Conservation (phyloP, 2,113 vertebrate species). For the Papio anubis region DNA sequence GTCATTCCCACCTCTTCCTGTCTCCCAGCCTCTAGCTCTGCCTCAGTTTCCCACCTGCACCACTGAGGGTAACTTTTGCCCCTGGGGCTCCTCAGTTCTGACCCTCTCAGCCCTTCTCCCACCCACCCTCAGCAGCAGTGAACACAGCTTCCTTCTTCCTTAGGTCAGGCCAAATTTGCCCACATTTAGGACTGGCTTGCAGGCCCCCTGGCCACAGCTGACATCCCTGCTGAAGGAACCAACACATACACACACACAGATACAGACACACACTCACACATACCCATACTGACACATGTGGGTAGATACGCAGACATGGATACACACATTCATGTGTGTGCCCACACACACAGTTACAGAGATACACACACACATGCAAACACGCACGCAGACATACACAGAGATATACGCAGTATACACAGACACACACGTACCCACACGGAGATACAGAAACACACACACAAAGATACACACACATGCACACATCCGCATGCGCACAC, state of each 20-base stretch:
- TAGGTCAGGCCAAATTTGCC: too few species aligned
- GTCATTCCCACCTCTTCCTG: fast-evolving
- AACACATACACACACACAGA: fast-evolving
- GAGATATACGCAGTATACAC: background rate
- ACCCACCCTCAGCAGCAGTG: too few species aligned
- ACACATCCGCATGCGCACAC: too few species aligned
- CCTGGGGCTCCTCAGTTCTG: background rate
- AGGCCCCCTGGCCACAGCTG: background rate
- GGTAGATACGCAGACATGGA: too few species aligned
- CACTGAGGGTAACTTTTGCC: fast-evolving
- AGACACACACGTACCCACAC: background rate
- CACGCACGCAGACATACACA: background rate
- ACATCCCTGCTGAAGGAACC: background rate
- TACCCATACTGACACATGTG: background rate
- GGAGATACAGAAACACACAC: background rate
- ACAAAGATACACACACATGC: background rate
- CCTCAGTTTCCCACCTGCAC: background rate
- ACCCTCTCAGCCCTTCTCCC: background rate
- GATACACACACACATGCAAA: background rate
- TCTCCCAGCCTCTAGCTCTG: background rate
- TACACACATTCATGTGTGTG: too few species aligned
- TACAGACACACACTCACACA: background rate
- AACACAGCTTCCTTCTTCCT: background rate
- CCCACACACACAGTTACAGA: fast-evolving
- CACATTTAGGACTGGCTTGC: background rate